Conservation (phyloP, 1,140 invertebrate species). For the Akabosia matsudoensis region DNA sequence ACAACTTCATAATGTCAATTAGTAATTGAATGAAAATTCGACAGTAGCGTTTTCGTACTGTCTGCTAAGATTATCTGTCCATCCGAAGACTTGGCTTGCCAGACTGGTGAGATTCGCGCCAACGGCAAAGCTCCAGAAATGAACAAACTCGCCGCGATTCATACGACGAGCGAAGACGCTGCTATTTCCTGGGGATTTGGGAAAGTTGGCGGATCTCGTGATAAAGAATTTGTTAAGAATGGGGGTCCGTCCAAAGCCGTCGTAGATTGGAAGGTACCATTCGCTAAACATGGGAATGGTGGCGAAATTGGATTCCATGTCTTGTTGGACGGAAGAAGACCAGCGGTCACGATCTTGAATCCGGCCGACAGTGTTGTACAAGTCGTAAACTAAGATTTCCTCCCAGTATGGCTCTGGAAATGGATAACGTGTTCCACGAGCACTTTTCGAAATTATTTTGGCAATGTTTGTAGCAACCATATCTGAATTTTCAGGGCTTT, state of each 20-base stretch:
- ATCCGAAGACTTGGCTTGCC: neutral
- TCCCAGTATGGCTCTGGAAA: neutral
- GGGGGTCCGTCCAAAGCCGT: neutral
- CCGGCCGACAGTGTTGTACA: neutral
- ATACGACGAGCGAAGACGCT: neutral
- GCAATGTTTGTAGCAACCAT: neutral
- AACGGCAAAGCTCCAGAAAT: neutral
- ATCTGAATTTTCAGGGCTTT: neutral
- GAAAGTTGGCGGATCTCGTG: neutral
- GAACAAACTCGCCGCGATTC: conserved; percentile 14
- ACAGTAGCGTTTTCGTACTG: neutral
- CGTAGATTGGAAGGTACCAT: conserved; percentile 6
- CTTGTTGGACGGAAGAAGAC: neutral
- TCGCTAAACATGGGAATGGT: neutral
- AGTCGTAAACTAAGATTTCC: neutral
- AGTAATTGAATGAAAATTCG: neutral
- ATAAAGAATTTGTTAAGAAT: neutral
- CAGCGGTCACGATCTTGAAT: neutral
- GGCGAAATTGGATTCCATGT: neutral
- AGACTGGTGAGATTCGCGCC: neutral
- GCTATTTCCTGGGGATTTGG: neutral
- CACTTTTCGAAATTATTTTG: neutral
- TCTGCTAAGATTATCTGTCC: neutral
- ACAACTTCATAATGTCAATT: neutral
- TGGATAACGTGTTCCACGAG: neutral